Conservation (phyloP, 2,888 invertebrate species). For the Sarcophaga rosellei region DNA sequence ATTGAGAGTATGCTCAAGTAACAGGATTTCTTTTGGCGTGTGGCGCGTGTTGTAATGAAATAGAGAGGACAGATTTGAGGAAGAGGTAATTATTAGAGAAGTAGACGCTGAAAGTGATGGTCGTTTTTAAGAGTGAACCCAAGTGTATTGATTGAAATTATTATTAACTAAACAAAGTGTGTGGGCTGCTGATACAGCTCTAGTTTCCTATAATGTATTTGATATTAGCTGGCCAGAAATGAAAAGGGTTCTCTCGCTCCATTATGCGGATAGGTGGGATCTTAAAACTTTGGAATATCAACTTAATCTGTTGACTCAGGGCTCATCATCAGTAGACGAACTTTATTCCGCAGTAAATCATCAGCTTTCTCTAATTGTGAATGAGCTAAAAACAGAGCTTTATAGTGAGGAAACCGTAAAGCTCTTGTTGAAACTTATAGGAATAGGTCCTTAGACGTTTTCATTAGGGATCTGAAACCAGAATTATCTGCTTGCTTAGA, state of each 20-base stretch:
- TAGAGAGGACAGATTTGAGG: too few species aligned
- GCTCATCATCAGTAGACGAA: slow-evolving; percentile 56
- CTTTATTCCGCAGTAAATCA: too few species aligned
- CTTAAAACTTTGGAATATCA: slow-evolving; percentile 66
- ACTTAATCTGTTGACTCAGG: slow-evolving; percentile 61
- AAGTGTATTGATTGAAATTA: too few species aligned
- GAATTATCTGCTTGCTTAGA: too few species aligned
- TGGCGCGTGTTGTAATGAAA: too few species aligned
- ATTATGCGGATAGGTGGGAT: slow-evolving; percentile 69
- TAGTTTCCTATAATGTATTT: slow-evolving; percentile 55
- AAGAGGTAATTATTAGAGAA: too few species aligned
- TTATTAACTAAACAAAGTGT: too few species aligned
- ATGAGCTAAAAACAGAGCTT: slow-evolving; percentile 66
- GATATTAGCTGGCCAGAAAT: slow-evolving; percentile 58
- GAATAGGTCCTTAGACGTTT: background rate
- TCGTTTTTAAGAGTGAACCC: too few species aligned
- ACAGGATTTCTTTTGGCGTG: too few species aligned
- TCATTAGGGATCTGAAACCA: too few species aligned
- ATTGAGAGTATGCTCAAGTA: too few species aligned
- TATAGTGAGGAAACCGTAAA: slow-evolving; percentile 48
- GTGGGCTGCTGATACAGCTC: slow-evolving; percentile 58
- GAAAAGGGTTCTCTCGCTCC: slow-evolving; percentile 63
- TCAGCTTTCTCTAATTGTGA: slow-evolving; percentile 65
- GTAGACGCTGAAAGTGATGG: too few species aligned
- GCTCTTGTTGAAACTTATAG: background rate